phyloP scores from a whole-genome alignment of 2,113 vertebrate species.

The Apodemus sylvaticus region DNA sequence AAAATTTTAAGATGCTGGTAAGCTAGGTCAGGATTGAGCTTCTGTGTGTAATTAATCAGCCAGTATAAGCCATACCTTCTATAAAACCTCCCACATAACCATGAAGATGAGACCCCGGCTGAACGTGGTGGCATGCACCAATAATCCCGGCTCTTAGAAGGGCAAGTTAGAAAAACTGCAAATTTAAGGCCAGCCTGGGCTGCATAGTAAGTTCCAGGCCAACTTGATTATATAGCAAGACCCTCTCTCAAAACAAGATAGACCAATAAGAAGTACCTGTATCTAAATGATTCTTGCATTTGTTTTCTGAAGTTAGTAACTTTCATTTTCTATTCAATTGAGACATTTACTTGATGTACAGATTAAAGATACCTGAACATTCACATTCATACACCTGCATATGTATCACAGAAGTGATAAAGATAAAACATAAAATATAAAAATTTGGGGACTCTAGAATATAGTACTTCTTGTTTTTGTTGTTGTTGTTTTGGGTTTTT shows the following conservation, averaged over 20 bases:
- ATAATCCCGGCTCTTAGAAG: not conserved
- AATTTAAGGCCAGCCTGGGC: not conserved
- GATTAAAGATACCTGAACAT: not conserved
- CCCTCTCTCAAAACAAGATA: not conserved
- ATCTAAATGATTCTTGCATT: constrained; percentile 23
- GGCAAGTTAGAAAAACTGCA: not conserved
- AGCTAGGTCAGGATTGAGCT: not conserved
- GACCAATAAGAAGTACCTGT: not conserved
- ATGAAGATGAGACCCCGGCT: not conserved
- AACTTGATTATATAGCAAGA: not conserved
- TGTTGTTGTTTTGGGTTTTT: too few species aligned
- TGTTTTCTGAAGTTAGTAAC: constrained; percentile 33
- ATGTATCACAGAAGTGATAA: not conserved
- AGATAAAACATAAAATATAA: constrained; percentile 19
- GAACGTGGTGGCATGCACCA: not conserved
- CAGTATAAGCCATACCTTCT: not conserved
- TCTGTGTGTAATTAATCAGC: not conserved
- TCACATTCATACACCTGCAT: not conserved
- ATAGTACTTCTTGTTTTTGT: not conserved
- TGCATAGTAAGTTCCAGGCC: not conserved
- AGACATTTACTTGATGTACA: constrained; percentile 27
- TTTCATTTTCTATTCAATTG: constrained; percentile 32
- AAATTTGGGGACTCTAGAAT: not conserved
- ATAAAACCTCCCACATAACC: not conserved
- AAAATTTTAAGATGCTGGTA: constrained; percentile 24